These are phyloP conservation scores for Phoeniculus purpureus DNA, from an alignment of 2,797 vertebrate genomes.

Conservation along the genomic window DNA sequence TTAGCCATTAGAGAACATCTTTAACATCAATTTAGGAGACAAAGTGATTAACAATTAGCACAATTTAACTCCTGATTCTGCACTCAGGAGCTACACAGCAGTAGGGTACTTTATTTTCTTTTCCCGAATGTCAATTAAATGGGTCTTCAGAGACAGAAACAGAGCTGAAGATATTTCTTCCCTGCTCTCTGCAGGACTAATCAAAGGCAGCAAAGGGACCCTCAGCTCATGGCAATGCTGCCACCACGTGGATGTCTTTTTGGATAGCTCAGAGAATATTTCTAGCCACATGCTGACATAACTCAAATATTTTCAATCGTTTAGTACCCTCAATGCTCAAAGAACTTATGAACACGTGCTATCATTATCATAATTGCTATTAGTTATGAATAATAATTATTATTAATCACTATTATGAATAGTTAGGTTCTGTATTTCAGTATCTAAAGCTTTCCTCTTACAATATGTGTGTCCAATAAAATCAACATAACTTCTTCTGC, in stretches of 20 bases:
- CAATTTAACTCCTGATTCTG: neutral
- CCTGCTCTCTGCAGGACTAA: neutral
- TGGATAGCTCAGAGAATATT: neutral
- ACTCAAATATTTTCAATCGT: neutral
- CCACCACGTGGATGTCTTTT: conserved; percentile 41
- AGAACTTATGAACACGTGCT: neutral
- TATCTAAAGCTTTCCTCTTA: neutral
- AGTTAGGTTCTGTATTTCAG: neutral
- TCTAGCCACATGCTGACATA: neutral
- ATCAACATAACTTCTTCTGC: neutral
- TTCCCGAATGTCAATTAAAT: neutral
- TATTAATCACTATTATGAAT: neutral
- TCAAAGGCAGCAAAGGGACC: neutral
- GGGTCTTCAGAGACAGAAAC: neutral
- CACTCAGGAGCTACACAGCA: neutral
- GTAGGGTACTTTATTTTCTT: neutral
- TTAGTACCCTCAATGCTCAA: neutral
- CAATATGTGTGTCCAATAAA: neutral
- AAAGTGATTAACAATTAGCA: neutral
- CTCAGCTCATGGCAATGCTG: conserved; percentile 35
- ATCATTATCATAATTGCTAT: neutral
- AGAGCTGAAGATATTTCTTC: neutral
- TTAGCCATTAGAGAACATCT: neutral
- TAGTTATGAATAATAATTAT: neutral
- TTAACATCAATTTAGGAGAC: neutral